Evolutionary conservation across 1,140 invertebrate species (phyloP), one percentile per base, ranked within the genome.

Genomic region (Bombus affinis): DNA sequence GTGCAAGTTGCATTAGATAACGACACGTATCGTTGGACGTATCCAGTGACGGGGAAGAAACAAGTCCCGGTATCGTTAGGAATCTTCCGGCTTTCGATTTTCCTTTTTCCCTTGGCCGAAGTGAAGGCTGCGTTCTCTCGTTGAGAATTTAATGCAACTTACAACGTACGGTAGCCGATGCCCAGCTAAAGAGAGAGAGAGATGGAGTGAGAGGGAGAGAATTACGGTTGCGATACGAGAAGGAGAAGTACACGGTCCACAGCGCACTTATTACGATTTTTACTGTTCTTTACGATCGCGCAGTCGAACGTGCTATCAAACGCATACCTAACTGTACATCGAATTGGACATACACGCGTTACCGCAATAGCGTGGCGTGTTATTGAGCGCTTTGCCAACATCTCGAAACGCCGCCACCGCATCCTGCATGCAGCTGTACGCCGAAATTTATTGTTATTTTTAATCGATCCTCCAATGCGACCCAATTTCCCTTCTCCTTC

Each of bases 241-340:
- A 72, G 73, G 71, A 78, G 74, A 82, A 37, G 53, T 44, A 81
- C 78, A 39, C 72, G 78, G 39, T 59, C 25, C 83, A 66, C 59
- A 59, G 59, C 39, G 84, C 66, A 79, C 79, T 89, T 87, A 81
- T 87, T 89, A 85, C 62, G 75, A 89, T 89, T 89, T 87, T 85
- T 85, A 72, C 13, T 25, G 66, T 37, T 86, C 75, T 88, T 86
- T 88, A 86, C 71, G 86, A 88, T 88, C 86, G 71, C 73, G 6
- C 53, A 81, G n/a, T 66, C 81, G 57, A 76, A 88, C 73, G 76
- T 65, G 73, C 74, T 83, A 86, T 88, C 80, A 88, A 88, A 86
- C 57, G 76, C 86, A 86, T 80, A 86, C 76, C 79, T 88, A 88
- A 88, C 76, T 88, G 87, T 89, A 89, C 83, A 35, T 77, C 62